Conservation (phyloP, 1,140 invertebrate species). For the Tenebrio molitor region DNA sequence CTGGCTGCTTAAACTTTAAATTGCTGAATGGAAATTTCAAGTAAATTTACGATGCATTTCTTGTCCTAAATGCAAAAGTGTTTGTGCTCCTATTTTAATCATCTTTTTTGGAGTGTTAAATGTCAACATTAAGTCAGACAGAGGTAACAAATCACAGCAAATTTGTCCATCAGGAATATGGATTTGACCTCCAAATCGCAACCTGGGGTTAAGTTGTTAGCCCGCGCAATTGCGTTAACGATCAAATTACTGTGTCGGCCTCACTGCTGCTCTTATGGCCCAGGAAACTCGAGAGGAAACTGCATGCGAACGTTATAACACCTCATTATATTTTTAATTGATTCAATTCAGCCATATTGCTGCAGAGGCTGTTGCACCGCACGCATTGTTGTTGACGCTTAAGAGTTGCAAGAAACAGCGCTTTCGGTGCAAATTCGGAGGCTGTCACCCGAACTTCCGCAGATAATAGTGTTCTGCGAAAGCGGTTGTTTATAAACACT, state of each 20-base stretch:
- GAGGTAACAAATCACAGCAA: slow-evolving; percentile 12
- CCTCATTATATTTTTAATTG: background rate
- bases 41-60: too few relatives aligned
- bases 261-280: slow-evolving; percentile 8
- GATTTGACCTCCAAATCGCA: slow-evolving; percentile 38
- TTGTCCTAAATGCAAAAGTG: too few relatives aligned
- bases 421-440: background rate
- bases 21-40: too few relatives aligned
- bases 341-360: background rate
- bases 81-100: too few relatives aligned
- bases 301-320: background rate
- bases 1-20: too few relatives aligned
- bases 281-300: slow-evolving; percentile 14
- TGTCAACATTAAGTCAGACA: too few relatives aligned
- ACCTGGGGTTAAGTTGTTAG: slow-evolving; percentile 38
- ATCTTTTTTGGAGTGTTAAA: too few relatives aligned
- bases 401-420: slow-evolving; percentile 11
- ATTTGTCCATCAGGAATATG: slow-evolving; percentile 27
- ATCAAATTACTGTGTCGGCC: slow-evolving; percentile 33
- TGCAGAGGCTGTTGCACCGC: background rate
- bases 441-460: slow-evolving; percentile 26
- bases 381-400: background rate
- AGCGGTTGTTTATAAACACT: background rate
- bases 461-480: slow-evolving; percentile 13
- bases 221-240: slow-evolving; percentile 42